Evolutionary conservation across 1,140 invertebrate genomes (phyloP).

Genomic region (Diprion similis): DNA sequence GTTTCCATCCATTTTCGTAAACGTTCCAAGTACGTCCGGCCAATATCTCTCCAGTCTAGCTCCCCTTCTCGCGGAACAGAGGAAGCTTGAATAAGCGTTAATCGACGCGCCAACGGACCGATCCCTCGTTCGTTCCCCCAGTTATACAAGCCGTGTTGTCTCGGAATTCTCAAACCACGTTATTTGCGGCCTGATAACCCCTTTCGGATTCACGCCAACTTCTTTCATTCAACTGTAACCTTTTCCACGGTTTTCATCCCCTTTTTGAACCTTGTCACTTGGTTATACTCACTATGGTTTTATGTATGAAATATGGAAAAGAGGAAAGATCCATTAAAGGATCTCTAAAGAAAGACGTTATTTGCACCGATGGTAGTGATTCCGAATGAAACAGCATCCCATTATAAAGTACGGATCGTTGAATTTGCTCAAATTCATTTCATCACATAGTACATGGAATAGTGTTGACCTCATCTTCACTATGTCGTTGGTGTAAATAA

Average conservation of each 20-base stretch:
- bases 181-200: background rate
- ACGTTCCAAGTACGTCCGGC: background rate
- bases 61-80: background rate
- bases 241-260: background rate
- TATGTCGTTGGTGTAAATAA: too few species aligned
- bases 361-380: too few species aligned
- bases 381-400: too few species aligned
- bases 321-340: too few species aligned
- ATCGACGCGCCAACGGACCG: background rate
- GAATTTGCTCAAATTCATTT: too few species aligned
- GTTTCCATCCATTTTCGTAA: constrained; percentile 16
- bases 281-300: too few species aligned
- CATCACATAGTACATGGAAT: too few species aligned
- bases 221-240: background rate
- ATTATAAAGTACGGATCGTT: too few species aligned
- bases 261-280: too few species aligned
- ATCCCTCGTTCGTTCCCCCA: background rate
- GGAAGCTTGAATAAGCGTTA: constrained; percentile 1
- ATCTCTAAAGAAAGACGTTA: too few species aligned
- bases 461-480: too few species aligned
- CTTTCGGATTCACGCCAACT: background rate
- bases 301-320: too few species aligned
- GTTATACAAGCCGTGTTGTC: background rate
- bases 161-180: background rate
- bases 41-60: background rate